These are phyloP conservation scores for Lithophane semibrunnea DNA, from an alignment of 2,888 invertebrate species.

Conservation along the genomic window DNA sequence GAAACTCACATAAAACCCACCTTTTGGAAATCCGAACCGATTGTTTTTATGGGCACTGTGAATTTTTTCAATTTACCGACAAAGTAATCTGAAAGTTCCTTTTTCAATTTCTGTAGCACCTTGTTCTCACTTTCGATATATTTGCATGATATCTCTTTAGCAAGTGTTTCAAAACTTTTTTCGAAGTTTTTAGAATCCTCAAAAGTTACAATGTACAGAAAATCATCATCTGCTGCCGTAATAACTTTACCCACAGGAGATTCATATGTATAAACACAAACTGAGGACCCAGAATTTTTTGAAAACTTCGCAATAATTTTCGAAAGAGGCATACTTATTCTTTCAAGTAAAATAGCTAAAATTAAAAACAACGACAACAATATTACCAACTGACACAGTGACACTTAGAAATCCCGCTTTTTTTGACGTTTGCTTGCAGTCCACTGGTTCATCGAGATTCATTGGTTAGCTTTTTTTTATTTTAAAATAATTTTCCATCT, in stretches of 20 bases:
- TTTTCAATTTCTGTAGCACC: conserved; percentile 72
- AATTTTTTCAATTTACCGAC: conserved; percentile 80
- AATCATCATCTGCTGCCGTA: conserved; percentile 80
- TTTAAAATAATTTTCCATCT: too few species aligned
- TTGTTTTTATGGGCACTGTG: conserved; percentile 78
- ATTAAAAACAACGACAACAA: too few species aligned
- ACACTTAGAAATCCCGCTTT: conserved; percentile 2
- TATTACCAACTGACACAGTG: too few species aligned
- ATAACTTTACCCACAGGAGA: conserved; percentile 79
- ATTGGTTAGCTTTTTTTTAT: neutral
- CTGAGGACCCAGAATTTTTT: conserved; percentile 22
- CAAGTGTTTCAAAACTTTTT: conserved; percentile 74
- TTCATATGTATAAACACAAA: conserved; percentile 71
- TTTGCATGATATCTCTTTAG: conserved; percentile 71
- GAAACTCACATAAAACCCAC: conserved; percentile 64
- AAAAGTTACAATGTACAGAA: conserved; percentile 78
- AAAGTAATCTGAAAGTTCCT: conserved; percentile 78
- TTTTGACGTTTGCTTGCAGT: neutral
- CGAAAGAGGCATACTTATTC: conserved; percentile 23
- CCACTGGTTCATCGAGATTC: too few species aligned
- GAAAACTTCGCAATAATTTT: conserved; percentile 43
- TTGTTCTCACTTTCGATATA: conserved; percentile 76
- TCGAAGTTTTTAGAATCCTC: conserved; percentile 81
- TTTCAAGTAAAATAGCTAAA: too few species aligned
- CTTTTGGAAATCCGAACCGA: conserved; percentile 86